Conservation (phyloP, 1,140 invertebrate genomes). For the Papilio polytes region DNA sequence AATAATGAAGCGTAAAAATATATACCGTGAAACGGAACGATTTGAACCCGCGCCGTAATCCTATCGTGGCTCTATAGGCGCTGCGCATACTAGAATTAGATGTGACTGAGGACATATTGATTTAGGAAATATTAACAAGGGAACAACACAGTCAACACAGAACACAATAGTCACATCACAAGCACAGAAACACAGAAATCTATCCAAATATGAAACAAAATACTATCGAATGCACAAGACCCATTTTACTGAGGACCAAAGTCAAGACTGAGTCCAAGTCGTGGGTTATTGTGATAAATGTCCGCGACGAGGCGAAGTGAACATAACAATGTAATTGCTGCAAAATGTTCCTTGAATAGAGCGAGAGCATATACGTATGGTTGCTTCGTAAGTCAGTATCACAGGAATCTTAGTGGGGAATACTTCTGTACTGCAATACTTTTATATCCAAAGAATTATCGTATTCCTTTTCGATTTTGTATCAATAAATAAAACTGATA, state of each 20-base stretch:
- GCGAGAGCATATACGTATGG: constrained; percentile 63
- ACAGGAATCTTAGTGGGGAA: constrained; percentile 29
- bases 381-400: constrained; percentile 50
- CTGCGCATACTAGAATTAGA: constrained; percentile 79
- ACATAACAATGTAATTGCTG: constrained; percentile 82
- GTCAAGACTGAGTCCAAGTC: constrained; percentile 77
- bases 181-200: constrained; percentile 53
- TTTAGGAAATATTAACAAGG: constrained; percentile 49
- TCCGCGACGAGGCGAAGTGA: constrained; percentile 74
- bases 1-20: constrained; percentile 46
- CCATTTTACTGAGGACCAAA: constrained; percentile 73
- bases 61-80: constrained; percentile 77
- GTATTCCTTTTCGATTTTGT: not conserved
- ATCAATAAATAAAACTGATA: not conserved
- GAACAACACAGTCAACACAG: constrained; percentile 45
- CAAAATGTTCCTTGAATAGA: constrained; percentile 82
- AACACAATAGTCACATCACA: constrained; percentile 63
- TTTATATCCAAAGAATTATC: constrained; percentile 31
- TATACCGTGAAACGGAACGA: constrained; percentile 80
- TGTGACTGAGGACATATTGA: constrained; percentile 80
- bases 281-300: constrained; percentile 74
- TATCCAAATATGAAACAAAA: constrained; percentile 48
- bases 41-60: constrained; percentile 77
- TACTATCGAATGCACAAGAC: constrained; percentile 58
- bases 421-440: constrained; percentile 36